phyloP scores from a whole-genome alignment of 2,797 vertebrate species.

The Scolopax bukidnonensis region DNA sequence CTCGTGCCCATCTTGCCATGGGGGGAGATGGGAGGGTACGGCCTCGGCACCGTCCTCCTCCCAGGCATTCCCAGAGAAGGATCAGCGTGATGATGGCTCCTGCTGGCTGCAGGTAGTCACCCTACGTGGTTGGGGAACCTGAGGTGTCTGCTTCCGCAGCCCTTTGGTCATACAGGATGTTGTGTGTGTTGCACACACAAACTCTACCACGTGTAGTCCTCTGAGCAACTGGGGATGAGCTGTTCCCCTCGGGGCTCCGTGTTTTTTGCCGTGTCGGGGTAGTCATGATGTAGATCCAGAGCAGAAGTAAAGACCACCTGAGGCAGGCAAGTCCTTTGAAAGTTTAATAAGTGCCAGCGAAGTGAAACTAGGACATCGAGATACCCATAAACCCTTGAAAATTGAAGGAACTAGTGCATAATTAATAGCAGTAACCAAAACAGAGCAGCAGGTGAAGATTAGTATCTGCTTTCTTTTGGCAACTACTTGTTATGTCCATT shows the following conservation, averaged over 20 bases:
- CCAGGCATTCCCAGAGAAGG: background rate
- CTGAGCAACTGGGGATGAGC: background rate
- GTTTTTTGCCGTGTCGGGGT: background rate
- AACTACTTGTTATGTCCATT: background rate
- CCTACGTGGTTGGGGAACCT: accelerated
- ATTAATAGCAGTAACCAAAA: background rate
- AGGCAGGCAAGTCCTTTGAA: background rate
- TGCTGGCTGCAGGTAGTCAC: background rate
- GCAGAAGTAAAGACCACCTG: background rate
- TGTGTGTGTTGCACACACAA: background rate
- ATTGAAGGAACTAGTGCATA: background rate
- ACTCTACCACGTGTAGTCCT: background rate
- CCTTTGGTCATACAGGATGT: background rate
- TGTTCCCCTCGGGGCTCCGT: background rate
- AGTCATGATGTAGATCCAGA: background rate
- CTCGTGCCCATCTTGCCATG: background rate
- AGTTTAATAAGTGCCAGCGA: background rate
- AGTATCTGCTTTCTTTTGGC: background rate
- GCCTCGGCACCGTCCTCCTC: background rate
- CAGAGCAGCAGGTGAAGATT: background rate
- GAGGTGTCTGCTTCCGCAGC: accelerated
- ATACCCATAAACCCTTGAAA: background rate
- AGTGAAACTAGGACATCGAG: background rate
- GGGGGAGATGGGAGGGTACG: background rate
- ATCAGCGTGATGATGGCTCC: accelerated